Base-by-base conservation (phyloP, 1,140 invertebrate genomes). In the Pomacea maculata region DNA sequence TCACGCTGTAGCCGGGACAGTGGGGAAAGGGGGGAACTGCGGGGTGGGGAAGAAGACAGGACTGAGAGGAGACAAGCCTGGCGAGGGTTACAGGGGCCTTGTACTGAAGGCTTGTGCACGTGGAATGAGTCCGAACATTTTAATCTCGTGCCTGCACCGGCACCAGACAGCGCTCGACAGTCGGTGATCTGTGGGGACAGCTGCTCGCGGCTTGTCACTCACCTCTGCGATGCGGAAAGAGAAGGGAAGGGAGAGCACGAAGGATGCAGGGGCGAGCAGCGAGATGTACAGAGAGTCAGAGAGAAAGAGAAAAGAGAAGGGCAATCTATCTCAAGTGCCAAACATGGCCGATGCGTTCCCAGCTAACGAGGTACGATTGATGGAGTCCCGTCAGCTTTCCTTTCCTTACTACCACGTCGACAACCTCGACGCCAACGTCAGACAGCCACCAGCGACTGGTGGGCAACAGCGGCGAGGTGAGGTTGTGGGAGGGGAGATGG, bases 301-400 rank as follows among this genome's bases (percentile, higher is more conserved):
- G 45, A 73, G 71, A 73, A 0, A 73, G 71, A 73, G 71, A 9
- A 19, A 45, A 21, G 34, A 45, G 71, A 52, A 10, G 11, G 67
- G 45, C 25, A 73, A 70, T 70, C 67, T 34, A 70, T 70, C 67
- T 70, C 12, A 70, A 70, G 67, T 70, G 67, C 67, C 67, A 70
- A 70, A 34, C 67, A 34, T 70, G 67, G 67, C 67, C 67, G 29
- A 70, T 12, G 67, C 14, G 67, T n/a, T 70, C 67, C 21, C 14
- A 34, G 67, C 67, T 70, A 70, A 70, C 67, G 29, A 70, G 67
- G n/a, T 12, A 70, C 67, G 67, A 70, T 70, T 70, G 67, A 70
- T 70, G 67, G 21, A n/a, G 67, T 12, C 67, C 29, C 67, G 67
- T 70, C 67, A 70, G 67, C 21, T 12, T 34, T 70, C 67, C 29